Evolutionary conservation across 2,888 invertebrate species (phyloP).

Genomic region (Drosophila acutilabella): DNA sequence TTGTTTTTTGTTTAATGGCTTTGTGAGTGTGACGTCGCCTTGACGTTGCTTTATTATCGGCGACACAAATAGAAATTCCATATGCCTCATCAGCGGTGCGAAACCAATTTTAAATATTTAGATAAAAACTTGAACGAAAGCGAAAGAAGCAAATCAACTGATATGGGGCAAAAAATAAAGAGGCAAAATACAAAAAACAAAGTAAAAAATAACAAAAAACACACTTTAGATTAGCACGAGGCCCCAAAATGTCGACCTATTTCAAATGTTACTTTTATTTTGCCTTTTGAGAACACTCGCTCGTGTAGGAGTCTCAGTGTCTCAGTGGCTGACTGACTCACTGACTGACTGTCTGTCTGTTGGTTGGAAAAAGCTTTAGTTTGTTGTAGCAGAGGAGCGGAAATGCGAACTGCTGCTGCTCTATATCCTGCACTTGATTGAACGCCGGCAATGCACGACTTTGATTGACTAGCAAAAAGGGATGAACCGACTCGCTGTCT

Average conservation of each 20-base stretch:
- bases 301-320: constrained; percentile 18
- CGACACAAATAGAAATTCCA: constrained; percentile 56
- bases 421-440: constrained; percentile 60
- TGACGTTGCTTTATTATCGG: constrained; percentile 53
- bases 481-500: constrained; percentile 31
- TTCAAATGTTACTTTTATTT: constrained; percentile 50
- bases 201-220: constrained; percentile 16
- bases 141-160: constrained; percentile 69
- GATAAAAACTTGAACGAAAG: constrained; percentile 65
- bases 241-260: constrained; percentile 62
- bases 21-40: constrained; percentile 46
- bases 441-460: constrained; percentile 55
- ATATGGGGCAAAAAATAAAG: constrained; percentile 53
- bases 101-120: constrained; percentile 76
- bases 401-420: constrained; percentile 33
- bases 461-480: constrained; percentile 73
- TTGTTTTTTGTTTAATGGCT: constrained; percentile 49
- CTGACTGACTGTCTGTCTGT: neutral
- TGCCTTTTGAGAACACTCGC: constrained; percentile 4
- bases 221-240: constrained; percentile 69
- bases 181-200: too few relatives aligned
- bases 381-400: constrained; percentile 5
- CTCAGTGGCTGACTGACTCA: constrained; percentile 10
- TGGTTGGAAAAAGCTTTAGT: neutral
- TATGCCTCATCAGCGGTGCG: constrained; percentile 54